Evolutionary conservation across 1,140 invertebrate species (phyloP), one percentile per base, ranked within the genome.

Genomic region (Acromyrmex echinatior): DNA sequence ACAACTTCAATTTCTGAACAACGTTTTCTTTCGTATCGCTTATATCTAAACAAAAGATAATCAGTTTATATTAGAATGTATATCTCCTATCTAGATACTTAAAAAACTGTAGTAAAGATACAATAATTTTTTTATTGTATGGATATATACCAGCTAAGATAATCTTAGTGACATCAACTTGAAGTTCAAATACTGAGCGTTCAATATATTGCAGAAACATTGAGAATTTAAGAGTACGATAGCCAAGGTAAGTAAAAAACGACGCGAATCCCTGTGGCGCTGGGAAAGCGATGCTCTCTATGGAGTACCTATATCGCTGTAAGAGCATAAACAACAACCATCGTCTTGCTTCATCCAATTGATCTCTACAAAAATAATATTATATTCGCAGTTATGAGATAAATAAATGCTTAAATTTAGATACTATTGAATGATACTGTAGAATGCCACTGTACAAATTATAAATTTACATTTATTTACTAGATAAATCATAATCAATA

Each of bases 221-320:
- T 65, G 97, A 95, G 93, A 97, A 98, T 66, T 96, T 96, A 76
- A 98, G 93, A 2, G 97, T 97, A 87, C 97, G 96, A 93, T 98
- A 98, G 1, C 97, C 98, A 62, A 98, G 96, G 93, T 98, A 98
- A 12, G 98, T 97, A 92, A 98, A 98, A 95, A 98, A 98, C 14
- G 98, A 98, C 14, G 97, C 97, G 92, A 98, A 98, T 28, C 98
- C 98, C 92, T 98, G 97, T 39, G 98, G 98, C 82, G 98, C 95
- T 1, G 98, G 98, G 95, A 97, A 98, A 12, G 98, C 98, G 71
- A 98, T 96, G n/a, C 96, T 96, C 93, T 98, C 97, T 31, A 97
- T 96, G 1, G 98, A 97, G 86, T 97, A 96, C 88, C 97, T 97
- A 95, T 98, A 98, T 84, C 97, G 96, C 92, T 98, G 97, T 56